These are phyloP conservation scores for Scolopax bukidnonensis DNA, from an alignment of 2,797 vertebrate species.

Conservation along the genomic window DNA sequence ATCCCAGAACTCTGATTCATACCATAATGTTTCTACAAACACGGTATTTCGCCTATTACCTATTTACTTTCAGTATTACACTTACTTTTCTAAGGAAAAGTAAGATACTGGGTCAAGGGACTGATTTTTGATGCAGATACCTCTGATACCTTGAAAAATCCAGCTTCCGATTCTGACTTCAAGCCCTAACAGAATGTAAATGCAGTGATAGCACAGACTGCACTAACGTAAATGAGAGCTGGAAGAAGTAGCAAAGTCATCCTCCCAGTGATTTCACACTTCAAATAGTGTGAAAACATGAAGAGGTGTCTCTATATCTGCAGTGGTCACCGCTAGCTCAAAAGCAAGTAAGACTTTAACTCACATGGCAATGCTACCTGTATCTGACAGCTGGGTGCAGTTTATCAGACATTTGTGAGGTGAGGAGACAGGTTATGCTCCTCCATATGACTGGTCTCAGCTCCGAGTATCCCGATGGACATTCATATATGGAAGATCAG, in stretches of 20 bases:
- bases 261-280: rapidly evolving
- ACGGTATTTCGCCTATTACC: neutral
- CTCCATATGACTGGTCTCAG: neutral
- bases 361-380: neutral
- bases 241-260: neutral
- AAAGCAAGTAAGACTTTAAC: neutral
- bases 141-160: neutral
- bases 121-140: neutral
- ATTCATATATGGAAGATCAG: neutral
- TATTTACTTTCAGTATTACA: neutral
- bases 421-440: neutral
- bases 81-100: neutral
- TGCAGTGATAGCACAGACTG: neutral
- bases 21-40: neutral
- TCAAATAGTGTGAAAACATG: neutral
- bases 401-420: neutral
- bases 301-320: neutral
- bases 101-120: neutral
- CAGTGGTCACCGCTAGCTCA: neutral
- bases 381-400: neutral
- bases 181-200: neutral
- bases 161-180: rapidly evolving
- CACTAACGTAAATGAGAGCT: neutral
- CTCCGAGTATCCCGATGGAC: neutral
- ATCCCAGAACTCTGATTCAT: neutral